Conservation (phyloP, 1,140 invertebrate species). For the Nasonia giraulti region DNA sequence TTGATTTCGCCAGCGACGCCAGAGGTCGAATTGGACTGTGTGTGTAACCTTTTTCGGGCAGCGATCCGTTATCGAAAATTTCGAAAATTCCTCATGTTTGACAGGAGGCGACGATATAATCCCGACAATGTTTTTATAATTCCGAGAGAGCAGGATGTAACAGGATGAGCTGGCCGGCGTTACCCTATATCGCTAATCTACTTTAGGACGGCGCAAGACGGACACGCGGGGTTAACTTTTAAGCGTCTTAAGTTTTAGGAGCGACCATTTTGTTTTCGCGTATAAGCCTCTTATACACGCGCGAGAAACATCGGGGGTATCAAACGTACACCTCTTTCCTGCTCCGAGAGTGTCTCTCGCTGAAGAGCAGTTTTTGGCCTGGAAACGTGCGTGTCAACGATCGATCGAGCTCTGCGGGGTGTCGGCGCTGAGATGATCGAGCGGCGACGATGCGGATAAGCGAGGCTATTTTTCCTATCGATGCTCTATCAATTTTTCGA, state of each 20-base stretch:
- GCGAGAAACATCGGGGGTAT: conserved; percentile 60
- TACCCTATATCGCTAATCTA: conserved; percentile 72
- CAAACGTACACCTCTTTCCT: conserved; percentile 49
- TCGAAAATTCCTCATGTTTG: conserved; percentile 64
- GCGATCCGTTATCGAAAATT: not conserved
- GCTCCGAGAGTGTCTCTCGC: not conserved
- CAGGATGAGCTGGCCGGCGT: conserved; percentile 66
- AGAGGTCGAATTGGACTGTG: not conserved
- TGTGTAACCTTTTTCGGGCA: too few species aligned
- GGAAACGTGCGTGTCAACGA: conserved; percentile 8
- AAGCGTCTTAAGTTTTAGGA: conserved; percentile 69
- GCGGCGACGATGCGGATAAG: not conserved
- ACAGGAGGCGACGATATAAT: conserved; percentile 65
- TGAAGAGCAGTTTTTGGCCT: conserved; percentile 2
- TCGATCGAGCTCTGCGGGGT: conserved; percentile 20
- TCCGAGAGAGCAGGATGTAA: conserved; percentile 65
- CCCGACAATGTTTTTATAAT: conserved; percentile 72
- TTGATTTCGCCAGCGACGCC: not conserved
- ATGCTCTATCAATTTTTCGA: conserved; percentile 13
- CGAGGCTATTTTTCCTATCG: not conserved
- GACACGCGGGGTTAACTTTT: conserved; percentile 65
- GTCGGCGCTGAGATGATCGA: conserved; percentile 14
- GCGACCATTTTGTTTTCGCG: conserved; percentile 65
- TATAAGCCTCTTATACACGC: conserved; percentile 65
- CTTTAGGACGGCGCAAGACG: conserved; percentile 58